Evolutionary conservation across 1,140 invertebrate species (phyloP), one percentile per base, ranked within the genome.

Genomic region (Sycophila sp.): DNA sequence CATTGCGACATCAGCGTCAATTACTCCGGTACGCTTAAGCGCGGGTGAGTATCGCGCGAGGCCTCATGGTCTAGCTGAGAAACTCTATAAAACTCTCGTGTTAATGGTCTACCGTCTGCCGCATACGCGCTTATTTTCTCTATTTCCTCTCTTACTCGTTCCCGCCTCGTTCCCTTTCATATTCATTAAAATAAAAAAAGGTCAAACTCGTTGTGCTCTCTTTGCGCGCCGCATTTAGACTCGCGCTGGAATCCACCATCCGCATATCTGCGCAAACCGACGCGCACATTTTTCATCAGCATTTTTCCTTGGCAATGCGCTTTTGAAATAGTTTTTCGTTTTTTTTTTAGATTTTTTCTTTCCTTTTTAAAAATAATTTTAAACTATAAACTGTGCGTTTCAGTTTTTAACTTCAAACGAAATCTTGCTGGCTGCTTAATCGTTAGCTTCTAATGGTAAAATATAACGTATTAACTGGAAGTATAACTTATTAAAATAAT

Each of bases 151-250:
- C 34, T 38, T 19, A 24, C 42, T 26, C 13, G 36, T 19, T 17
- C 38, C 10, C 17, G 38, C 58, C 63, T 69, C 68, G 30, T 56
- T 70, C 15, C 28, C 59, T 63, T 64, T 64, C 45, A 64, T 56
- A 70, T 70, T 64, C 68, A 58, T 70, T 70, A 64, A 70, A 70
- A 64, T 64, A 64, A 63, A 69, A 68, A 42, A 69, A 24, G n/a
- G 24, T 32, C 10, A 34, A 15, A 49, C 28, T 47, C 22, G 17
- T 53, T 47, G 11, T 66, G 19, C n/a, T 62, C 49, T 30, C 36
- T 53, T 60, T 40, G 28, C 40, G 17, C 17, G n/a, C 28, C 22
- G 22, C 11, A 49, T 49, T 58, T 17, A 59, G 42, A 68, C 22
- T 47, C 38, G 17, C 40, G 19, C 40, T 32, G 4, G 13, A 59